A percentile compares a stretch with the other conserved stretches of the same genome.
These are phyloP conservation scores for Meloe dianella DNA, from an alignment of 2,888 invertebrate genomes.

Conservation along the genomic window DNA sequence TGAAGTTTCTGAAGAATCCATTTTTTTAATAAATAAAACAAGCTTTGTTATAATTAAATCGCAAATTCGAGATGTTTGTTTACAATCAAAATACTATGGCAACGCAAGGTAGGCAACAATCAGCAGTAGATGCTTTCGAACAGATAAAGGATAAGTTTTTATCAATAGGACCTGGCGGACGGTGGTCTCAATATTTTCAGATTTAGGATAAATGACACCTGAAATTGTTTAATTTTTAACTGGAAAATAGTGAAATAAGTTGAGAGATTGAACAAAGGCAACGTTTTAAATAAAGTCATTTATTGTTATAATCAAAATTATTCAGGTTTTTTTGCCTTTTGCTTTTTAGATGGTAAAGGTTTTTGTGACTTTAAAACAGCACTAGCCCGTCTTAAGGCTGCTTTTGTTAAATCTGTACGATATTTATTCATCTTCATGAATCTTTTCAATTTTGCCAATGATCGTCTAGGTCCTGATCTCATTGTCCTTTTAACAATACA, in stretches of 20 bases:
- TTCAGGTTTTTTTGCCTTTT: slow-evolving; percentile 77
- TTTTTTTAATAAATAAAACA: not conserved
- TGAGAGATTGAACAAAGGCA: not conserved
- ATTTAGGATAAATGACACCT: too few relatives aligned
- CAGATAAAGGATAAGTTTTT: too few relatives aligned
- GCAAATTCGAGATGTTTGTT: not conserved
- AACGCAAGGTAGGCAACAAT: not conserved
- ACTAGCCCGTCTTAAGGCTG: slow-evolving; percentile 90
- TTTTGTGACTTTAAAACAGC: slow-evolving; percentile 92
- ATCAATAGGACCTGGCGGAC: too few relatives aligned
- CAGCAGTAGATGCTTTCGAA: too few relatives aligned
- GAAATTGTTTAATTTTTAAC: too few relatives aligned
- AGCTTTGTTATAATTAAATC: not conserved
- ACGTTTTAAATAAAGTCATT: not conserved
- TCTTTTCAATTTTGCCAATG: slow-evolving; percentile 83
- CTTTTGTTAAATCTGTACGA: slow-evolving; percentile 87
- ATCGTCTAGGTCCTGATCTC: slow-evolving; percentile 87
- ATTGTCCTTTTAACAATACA: slow-evolving; percentile 77
- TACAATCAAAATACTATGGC: not conserved
- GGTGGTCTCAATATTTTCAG: too few relatives aligned
- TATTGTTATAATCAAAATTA: slow-evolving; percentile 59
- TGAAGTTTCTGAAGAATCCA: slow-evolving; percentile 13
- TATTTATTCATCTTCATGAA: slow-evolving; percentile 82
- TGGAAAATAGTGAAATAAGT: not conserved
- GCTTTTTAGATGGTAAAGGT: slow-evolving; percentile 82